Evolutionary conservation across 2,888 invertebrate species (phyloP), one percentile per base, ranked within the genome.

Genomic region (Agrotis puta): DNA sequence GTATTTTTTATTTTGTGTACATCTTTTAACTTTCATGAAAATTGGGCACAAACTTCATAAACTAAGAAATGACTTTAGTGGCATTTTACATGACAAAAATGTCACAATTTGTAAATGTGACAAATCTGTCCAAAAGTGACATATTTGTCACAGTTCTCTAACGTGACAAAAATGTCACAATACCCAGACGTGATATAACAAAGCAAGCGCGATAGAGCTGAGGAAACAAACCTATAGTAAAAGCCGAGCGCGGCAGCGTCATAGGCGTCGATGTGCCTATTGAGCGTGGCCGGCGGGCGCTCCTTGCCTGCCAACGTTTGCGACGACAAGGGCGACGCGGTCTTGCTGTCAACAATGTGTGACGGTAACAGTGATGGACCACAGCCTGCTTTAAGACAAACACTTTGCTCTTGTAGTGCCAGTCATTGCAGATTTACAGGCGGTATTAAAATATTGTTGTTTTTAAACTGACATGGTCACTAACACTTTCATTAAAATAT

Each of bases 261-360:
- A 88, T 88, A 88, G 59, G 88, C 85, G 62, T 86, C 87, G 80
- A 86, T 85, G 85, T 88, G 83, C 83, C 90, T 88, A 88, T 89
- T 83, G 89, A 88, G 90, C 73, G 88, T 89, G 83, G 89, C 81
- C 77, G 87, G 86, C 84, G 87, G 85, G 74, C 91, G 90, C 82
- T 88, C 90, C 86, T 84, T 86, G 83, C 85, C 83, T 89, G 88
- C 88, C 88, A 92, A 87, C 74, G 91, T 92, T 87, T 95, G 94
- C 79, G 94, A 92, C 77, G 94, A 93, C 88, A 94, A 89, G 89
- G 96, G 96, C 79, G 96, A 95, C 73, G 85, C 93, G 84, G 92
- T 91, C 90, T 92, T 93, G 92, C 93, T 94, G 94, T 84, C 88
- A 85, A 80, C 81, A 89, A 88, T 89, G 91, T 79, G 89, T 82